Percentiles rank a stretch among this genome's conserved stretches.
Conservation (phyloP, 53 echinoderm and acorn worm genomes). For the Henricia sp. region DNA sequence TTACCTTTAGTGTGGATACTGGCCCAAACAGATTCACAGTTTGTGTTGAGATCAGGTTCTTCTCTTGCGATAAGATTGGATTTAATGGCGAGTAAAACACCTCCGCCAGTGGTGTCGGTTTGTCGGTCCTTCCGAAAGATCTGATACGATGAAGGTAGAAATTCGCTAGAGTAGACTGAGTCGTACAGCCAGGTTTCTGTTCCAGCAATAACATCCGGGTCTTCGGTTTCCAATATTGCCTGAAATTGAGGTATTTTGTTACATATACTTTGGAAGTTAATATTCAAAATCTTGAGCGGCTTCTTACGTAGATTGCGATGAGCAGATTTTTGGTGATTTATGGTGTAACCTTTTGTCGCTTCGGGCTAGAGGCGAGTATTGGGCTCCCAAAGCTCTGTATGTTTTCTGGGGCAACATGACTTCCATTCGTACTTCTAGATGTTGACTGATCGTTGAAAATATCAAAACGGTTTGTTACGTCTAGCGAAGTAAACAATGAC, state of each 20-base stretch:
- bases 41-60: slow-evolving; percentile 30
- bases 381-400: background rate
- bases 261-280: slow-evolving; percentile 57
- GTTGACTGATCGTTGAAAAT: background rate
- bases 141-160: slow-evolving; percentile 29
- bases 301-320: background rate
- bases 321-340: background rate
- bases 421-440: too few relatives aligned
- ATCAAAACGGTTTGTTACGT: slow-evolving; percentile 55
- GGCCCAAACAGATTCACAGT: slow-evolving; percentile 53
- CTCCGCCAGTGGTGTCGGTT: slow-evolving; percentile 28
- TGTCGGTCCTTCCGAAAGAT: slow-evolving; percentile 34
- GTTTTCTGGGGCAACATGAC: background rate
- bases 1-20: slow-evolving; percentile 3
- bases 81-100: slow-evolving; percentile 29
- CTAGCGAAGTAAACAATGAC: slow-evolving; percentile 10
- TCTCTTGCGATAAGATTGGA: slow-evolving; percentile 19
- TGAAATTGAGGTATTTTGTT: slow-evolving; percentile 48
- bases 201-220: slow-evolving; percentile 45
- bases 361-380: slow-evolving; percentile 28
- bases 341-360: background rate
- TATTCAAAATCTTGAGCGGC: slow-evolving; percentile 19
- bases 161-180: slow-evolving; percentile 18
- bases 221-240: slow-evolving; percentile 36
- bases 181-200: slow-evolving; percentile 49